These are phyloP conservation scores for Notolepis coatsorum DNA, from an alignment of 2,797 vertebrate species.

Conservation along the genomic window DNA sequence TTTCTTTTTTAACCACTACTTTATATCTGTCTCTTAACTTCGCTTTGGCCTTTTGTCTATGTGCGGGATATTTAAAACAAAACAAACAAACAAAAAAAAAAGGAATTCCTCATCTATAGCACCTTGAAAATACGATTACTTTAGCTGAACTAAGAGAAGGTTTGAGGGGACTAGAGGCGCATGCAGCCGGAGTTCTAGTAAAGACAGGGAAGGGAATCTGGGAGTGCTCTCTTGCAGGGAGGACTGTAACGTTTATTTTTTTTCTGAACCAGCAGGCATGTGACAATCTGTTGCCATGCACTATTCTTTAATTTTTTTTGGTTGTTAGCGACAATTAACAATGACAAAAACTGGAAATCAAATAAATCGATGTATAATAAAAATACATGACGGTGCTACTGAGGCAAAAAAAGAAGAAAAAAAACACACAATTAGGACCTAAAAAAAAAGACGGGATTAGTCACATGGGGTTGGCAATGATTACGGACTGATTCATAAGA, in stretches of 20 bases:
- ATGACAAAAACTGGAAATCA: conserved; percentile 86
- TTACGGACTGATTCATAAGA: conserved; percentile 93
- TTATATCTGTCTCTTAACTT: conserved; percentile 18
- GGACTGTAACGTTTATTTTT: conserved; percentile 78
- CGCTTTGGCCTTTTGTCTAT: conserved; percentile 39
- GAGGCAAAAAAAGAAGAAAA: conserved; percentile 77
- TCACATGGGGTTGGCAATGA: conserved; percentile 99
- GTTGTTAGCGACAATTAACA: conserved; percentile 87
- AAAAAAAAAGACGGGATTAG: conserved; percentile 98
- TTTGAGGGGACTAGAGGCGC: conserved; percentile 74
- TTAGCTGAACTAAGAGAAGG: conserved; percentile 58
- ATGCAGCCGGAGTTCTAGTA: conserved; percentile 90
- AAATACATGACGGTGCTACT: conserved; percentile 96
- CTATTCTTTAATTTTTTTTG: conserved; percentile 83
- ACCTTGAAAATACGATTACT: conserved; percentile 69
- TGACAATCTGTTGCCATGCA: conserved; percentile 99
- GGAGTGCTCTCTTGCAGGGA: conserved; percentile 84
- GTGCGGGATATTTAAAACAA: conserved; percentile 62
- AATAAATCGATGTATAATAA: conserved; percentile 89
- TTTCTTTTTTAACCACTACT: conserved; percentile 48
- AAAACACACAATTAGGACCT: conserved; percentile 91
- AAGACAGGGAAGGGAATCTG: conserved; percentile 78
- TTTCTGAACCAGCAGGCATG: conserved; percentile 94
- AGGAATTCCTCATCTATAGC: conserved; percentile 73
- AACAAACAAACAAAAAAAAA: too few relatives aligned